Base-by-base conservation (phyloP, 2,888 invertebrate species). In the Cylindroiulus punctatus region DNA sequence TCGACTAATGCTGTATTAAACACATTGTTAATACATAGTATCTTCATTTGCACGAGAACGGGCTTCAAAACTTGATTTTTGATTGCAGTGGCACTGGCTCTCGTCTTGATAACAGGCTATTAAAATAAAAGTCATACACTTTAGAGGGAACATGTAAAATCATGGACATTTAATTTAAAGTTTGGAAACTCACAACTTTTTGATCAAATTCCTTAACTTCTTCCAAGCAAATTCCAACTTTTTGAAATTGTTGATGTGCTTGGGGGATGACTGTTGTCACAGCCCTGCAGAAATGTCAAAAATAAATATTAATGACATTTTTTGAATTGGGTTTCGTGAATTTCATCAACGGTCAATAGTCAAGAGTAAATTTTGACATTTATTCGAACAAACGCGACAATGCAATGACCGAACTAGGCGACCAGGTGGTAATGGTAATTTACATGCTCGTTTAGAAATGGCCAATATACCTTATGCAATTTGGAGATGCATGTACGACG, bases 41-140 rank as follows among this genome's bases (percentile, higher is more conserved):
- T 88, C 76, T 88, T 89, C 19, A 92, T 88, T 89, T 91, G 89
- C 0, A 91, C 87, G 1, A 91, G 86, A 1, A 90, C 86, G 3
- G 89, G 86, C 86, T 89, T 90, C 0, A 90, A 87, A 0, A 88
- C 88, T 0, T 84, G 8, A 2, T 76, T 87, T 17, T 89, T 89
- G 10, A 87, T 65, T 1, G 88, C 86, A 4, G 88, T 89, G 0
- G 86, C 81, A 7, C 86, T 42, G 89, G 90, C 90, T 0, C 87
- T 76, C 26, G 85, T 30, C 10, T 87, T 84, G 1, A 89, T 81
- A 12, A 88, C 76, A 14, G 88, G 88, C 87, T 89, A 85, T 32
- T 19, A 12, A 86, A 40, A 83, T n/a, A 47, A 86, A 36, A 17
- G 32, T 19, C 32, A 76, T 7, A 36, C 7, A 36, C 7, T 7